Evolutionary conservation across 2,888 invertebrate genomes (phyloP).

Genomic region (Drosophila neotestacea): DNA sequence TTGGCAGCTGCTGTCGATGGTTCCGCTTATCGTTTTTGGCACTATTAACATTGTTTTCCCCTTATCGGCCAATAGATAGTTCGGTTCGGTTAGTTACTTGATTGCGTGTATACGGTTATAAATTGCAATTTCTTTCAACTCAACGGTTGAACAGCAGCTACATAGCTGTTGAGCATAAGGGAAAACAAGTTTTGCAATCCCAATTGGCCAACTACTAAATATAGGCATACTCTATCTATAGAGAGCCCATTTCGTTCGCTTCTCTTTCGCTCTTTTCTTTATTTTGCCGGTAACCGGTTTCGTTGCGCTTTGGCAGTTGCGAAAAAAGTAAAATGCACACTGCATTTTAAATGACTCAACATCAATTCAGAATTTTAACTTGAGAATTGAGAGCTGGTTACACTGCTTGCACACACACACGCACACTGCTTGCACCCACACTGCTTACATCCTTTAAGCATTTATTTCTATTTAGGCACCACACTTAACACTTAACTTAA

Average conservation of each 20-base stretch:
- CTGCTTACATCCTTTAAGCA: constrained; percentile 13
- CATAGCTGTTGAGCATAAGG: constrained; percentile 3
- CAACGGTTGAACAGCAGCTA: constrained; percentile 20
- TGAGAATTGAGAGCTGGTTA: constrained; percentile 10
- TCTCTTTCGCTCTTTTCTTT: constrained; percentile 11
- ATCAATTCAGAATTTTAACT: not conserved
- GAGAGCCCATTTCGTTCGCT: constrained; percentile 1
- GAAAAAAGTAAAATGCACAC: constrained; percentile 39
- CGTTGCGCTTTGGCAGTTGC: constrained; percentile 53
- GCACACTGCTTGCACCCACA: constrained; percentile 15
- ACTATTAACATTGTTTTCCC: constrained; percentile 28
- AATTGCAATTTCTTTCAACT: constrained; percentile 16
- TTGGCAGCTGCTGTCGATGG: constrained; percentile 28
- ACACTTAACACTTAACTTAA: constrained; percentile 32
- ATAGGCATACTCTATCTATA: constrained; percentile 22
- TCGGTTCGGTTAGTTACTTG: constrained; percentile 5
- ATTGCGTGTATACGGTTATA: constrained; percentile 19
- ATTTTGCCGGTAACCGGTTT: constrained; percentile 76
- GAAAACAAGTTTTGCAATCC: constrained; percentile 45
- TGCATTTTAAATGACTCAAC: constrained; percentile 53
- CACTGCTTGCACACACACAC: constrained; percentile 5
- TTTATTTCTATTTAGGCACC: constrained; percentile 3
- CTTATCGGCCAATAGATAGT: constrained; percentile 44
- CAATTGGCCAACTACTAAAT: constrained; percentile 24
- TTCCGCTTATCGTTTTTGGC: constrained; percentile 30